phyloP scores from a whole-genome alignment of 2,113 vertebrate species.

The Theristicus caerulescens region DNA sequence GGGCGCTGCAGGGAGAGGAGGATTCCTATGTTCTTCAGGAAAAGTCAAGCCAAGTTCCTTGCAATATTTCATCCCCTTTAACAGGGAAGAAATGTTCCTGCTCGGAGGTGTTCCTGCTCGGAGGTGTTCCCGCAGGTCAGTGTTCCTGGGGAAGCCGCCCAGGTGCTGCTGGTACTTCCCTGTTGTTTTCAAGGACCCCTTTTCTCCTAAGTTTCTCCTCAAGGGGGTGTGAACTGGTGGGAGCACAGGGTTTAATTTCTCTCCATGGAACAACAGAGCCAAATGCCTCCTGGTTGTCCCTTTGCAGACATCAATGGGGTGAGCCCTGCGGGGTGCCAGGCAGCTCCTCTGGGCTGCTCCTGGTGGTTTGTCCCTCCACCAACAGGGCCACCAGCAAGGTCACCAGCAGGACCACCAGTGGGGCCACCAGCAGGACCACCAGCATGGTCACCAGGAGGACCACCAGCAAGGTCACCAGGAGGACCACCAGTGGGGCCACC shows the following conservation, averaged over 20 bases:
- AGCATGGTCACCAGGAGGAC: not conserved
- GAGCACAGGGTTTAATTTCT: not conserved
- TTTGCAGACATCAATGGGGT: not conserved
- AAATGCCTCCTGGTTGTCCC: not conserved
- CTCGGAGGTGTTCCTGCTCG: not conserved
- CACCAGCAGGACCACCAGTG: not conserved
- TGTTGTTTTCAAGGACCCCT: not conserved
- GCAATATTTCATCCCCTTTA: not conserved
- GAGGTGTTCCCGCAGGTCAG: not conserved
- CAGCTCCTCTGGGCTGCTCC: not conserved
- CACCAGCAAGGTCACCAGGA: not conserved
- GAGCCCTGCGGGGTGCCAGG: not conserved
- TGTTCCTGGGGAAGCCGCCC: not conserved
- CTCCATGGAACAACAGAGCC: not conserved
- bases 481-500: not conserved
- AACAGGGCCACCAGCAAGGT: not conserved
- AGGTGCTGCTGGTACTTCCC: not conserved
- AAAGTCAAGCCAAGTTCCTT: not conserved
- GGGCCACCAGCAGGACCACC: too few relatives aligned
- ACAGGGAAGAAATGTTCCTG: not conserved
- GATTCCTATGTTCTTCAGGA: slow-evolving; percentile 43
- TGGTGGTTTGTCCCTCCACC: not conserved
- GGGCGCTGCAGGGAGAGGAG: not conserved
- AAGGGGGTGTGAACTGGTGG: not conserved
- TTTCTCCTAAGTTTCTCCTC: not conserved